These are phyloP conservation scores for Thunnus albacares DNA, from an alignment of 2,797 vertebrate species.

Conservation along the genomic window DNA sequence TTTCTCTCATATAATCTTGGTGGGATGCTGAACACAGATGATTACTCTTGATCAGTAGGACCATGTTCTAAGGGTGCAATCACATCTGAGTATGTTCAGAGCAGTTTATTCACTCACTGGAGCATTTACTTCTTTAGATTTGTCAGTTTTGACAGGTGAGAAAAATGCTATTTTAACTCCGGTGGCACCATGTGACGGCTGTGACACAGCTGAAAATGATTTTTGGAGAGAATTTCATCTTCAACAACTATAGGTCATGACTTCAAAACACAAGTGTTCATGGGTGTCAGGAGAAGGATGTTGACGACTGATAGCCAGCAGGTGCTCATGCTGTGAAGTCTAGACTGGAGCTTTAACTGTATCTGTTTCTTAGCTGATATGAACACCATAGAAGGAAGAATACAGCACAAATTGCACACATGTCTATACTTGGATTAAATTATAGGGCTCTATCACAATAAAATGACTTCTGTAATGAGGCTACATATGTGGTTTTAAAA, in stretches of 20 bases:
- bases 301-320: neutral
- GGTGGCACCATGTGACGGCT: constrained; percentile 1
- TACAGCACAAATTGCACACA: neutral
- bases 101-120: neutral
- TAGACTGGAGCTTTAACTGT: no score
- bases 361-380: neutral
- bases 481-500: neutral
- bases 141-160: neutral
- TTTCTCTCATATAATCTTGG: neutral
- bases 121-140: neutral
- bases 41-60: neutral
- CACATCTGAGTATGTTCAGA: neutral
- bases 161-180: constrained; percentile 12
- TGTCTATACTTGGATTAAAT: neutral
- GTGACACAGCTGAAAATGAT: neutral
- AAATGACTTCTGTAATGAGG: neutral
- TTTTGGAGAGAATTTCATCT: neutral
- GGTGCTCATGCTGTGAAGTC: neutral
- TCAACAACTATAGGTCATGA: neutral
- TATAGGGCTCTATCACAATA: neutral
- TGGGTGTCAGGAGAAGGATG: neutral
- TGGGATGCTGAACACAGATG: neutral
- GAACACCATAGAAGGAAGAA: neutral
- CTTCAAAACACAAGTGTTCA: neutral
- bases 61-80: neutral